A percentile compares a stretch with the other conserved stretches of the same genome.
phyloP scores from a whole-genome alignment of 2,888 invertebrate genomes.

The Exocentrus adspersus region DNA sequence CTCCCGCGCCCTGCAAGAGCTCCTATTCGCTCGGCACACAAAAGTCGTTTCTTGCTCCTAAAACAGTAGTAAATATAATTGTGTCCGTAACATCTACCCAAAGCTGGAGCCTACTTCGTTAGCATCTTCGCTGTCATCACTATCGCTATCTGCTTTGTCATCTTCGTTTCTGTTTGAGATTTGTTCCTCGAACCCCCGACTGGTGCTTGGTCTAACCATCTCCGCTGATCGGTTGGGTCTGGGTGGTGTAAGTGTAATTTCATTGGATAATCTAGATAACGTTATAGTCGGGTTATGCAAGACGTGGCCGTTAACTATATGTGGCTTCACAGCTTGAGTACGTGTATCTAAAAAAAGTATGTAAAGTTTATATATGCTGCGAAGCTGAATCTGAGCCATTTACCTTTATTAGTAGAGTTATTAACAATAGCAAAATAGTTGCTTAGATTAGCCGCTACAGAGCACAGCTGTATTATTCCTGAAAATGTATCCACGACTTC shows the following conservation, averaged over 20 bases:
- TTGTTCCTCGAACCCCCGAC: not conserved
- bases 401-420: constrained; percentile 29
- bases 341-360: constrained; percentile 14
- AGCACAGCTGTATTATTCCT: constrained; percentile 32
- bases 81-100: not conserved
- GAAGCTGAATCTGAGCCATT: not conserved
- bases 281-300: constrained; percentile 36
- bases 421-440: not conserved
- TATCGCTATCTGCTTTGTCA: not conserved
- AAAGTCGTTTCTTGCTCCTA: constrained; percentile 10
- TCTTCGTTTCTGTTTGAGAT: not conserved
- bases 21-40: constrained; percentile 2
- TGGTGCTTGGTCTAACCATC: constrained; percentile 20
- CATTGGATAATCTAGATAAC: constrained; percentile 29
- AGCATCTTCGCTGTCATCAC: not conserved
- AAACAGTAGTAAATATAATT: not conserved
- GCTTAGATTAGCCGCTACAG: constrained; percentile 28
- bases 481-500: constrained; percentile 29
- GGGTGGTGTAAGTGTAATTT: constrained; percentile 5
- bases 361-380: too few relatives aligned
- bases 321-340: constrained; percentile 34
- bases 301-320: constrained; percentile 37
- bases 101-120: not conserved
- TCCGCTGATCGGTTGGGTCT: not conserved
- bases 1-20: not conserved